Base-by-base conservation (phyloP, 1,140 invertebrate species). In the Drosophila santomea region DNA sequence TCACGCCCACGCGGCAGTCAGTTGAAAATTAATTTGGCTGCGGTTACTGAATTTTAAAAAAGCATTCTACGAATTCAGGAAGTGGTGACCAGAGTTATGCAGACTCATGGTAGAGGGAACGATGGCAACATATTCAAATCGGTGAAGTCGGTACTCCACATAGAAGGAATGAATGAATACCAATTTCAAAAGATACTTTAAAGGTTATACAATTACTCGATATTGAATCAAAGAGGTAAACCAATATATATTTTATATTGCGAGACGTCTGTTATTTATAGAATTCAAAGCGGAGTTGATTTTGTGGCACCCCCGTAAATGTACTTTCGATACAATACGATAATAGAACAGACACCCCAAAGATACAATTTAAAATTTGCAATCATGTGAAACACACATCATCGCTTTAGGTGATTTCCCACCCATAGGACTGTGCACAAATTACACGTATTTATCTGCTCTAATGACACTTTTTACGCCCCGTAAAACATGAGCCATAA, bases 21-120 rank as follows among this genome's bases (percentile, higher is more conserved):
- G 52, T 71, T 78, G 73, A 59, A 80, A 84, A 84, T 83, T 79
- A 83, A 83, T 83, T 83, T 84, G 80, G 59, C 67, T 83, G 80
- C 50, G 80, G 80, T 84, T 64, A 39, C 75, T 41, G 74, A 59
- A 23, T 36, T 36, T n/a, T 3, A 45, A 35, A 25, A 12, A 38
- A 4, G 20, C 28, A 36, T 43, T 32, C 28, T 28, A 38, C 38
- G 15, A 57, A 50, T 57, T 69, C 57, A 48, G 57, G 51, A 45
- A 47, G 32, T 28, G n/a, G 20, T 6, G 5, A 5, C 28, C 43
- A 71, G 67, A 71, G 64, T 57, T n/a, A 15, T 14, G n/a, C 35
- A 17, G 14, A 20, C 12, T 8, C 17, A 8, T 10, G 17, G 8
- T 4, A 32, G 7, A 36, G 12, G 32, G 28, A 35, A 17, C 0